phyloP scores from a whole-genome alignment of 2,888 invertebrate species.

The Callinectes sapidus region DNA sequence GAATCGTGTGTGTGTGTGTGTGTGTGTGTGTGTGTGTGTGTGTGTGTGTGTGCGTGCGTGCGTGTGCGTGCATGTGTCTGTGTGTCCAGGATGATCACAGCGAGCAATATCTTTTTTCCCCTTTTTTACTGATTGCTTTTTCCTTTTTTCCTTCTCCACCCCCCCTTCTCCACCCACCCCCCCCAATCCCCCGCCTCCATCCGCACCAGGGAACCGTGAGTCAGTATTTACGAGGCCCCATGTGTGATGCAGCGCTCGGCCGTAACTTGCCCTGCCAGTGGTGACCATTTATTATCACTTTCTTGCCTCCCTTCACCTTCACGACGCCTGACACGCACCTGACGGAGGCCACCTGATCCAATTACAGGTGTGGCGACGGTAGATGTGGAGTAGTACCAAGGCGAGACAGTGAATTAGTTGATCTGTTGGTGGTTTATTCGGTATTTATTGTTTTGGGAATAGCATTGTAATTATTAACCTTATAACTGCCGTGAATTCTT shows the following conservation, averaged over 20 bases:
- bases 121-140: neutral
- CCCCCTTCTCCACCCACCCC: neutral
- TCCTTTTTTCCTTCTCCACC: neutral
- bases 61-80: neutral
- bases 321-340: neutral
- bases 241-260: neutral
- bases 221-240: neutral
- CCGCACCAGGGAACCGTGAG: neutral
- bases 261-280: neutral
- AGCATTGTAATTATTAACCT: too few relatives aligned
- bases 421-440: too few relatives aligned
- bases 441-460: too few relatives aligned
- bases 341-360: neutral
- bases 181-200: too few relatives aligned
- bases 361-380: neutral
- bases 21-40: neutral
- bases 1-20: too few relatives aligned
- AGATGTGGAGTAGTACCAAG: too few relatives aligned
- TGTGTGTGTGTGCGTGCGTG: neutral
- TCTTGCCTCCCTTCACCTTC: neutral
- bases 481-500: too few relatives aligned
- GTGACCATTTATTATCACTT: neutral
- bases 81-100: neutral
- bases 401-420: too few relatives aligned
- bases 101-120: neutral